These are phyloP conservation scores for Drosophila lutescens DNA, from an alignment of 2,888 invertebrate species.

Conservation along the genomic window DNA sequence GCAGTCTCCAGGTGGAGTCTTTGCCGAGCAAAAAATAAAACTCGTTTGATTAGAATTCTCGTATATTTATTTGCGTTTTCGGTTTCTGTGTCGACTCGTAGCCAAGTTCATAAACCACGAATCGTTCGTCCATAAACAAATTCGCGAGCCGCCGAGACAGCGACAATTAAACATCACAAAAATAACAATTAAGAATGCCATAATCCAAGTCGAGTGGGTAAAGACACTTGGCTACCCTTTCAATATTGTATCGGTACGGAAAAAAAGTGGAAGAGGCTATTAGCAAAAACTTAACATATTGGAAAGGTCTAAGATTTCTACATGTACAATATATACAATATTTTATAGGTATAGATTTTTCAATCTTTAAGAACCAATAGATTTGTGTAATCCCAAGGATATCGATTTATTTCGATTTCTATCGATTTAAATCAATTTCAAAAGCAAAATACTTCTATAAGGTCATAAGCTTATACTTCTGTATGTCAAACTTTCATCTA, in stretches of 20 bases:
- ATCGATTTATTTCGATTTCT: no score
- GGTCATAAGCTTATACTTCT: no score
- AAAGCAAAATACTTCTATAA: no score
- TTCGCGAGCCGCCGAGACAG: conserved; percentile 38
- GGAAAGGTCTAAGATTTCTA: neutral
- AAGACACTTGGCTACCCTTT: conserved; percentile 2
- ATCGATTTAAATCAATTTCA: no score
- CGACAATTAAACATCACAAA: conserved; percentile 50
- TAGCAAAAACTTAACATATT: no score
- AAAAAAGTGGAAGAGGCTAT: neutral
- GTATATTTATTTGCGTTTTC: conserved; percentile 22
- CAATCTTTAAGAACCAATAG: no score
- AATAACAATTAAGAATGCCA: conserved; percentile 38
- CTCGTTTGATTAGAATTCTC: conserved; percentile 42
- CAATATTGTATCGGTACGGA: neutral
- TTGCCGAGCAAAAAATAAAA: conserved; percentile 10
- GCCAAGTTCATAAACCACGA: conserved; percentile 62
- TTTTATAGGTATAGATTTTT: no score
- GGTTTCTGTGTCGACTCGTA: conserved; percentile 29
- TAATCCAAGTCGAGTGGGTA: neutral
- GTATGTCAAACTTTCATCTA: no score
- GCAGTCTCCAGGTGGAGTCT: conserved; percentile 16
- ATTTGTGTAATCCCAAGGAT: no score
- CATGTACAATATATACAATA: neutral
- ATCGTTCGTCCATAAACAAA: conserved; percentile 59